Percentiles rank a stretch among this genome's conserved stretches.
These are phyloP conservation scores for Andrena praecox DNA, from an alignment of 2,888 invertebrate species.

Conservation along the genomic window DNA sequence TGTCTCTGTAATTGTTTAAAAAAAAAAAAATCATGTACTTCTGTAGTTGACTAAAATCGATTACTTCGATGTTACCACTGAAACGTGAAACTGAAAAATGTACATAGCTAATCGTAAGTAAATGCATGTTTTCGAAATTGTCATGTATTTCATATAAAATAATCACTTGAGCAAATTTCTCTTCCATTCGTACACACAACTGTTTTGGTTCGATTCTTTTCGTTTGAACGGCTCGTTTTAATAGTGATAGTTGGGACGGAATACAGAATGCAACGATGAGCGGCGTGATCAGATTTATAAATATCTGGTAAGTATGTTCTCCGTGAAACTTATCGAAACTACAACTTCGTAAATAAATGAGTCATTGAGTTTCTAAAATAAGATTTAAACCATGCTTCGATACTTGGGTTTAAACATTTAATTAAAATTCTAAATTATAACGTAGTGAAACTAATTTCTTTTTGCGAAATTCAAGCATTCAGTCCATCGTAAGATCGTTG, in stretches of 20 bases:
- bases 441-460: background rate
- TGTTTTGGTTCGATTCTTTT: slow-evolving; percentile 26
- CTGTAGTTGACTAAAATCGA: slow-evolving; percentile 32
- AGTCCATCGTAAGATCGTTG: background rate
- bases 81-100: slow-evolving; percentile 46
- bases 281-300: background rate
- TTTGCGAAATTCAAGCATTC: background rate
- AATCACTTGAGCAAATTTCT: slow-evolving; percentile 51
- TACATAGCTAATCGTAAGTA: slow-evolving; percentile 57
- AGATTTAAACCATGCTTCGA: background rate
- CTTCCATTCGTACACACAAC: slow-evolving; percentile 29
- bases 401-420: background rate
- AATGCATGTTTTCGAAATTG: slow-evolving; percentile 51
- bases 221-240: background rate
- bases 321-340: background rate
- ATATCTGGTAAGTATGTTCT: slow-evolving; percentile 29
- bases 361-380: background rate
- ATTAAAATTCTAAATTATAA: background rate
- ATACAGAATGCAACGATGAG: background rate
- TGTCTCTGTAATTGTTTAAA: slow-evolving; percentile 10
- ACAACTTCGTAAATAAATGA: background rate
- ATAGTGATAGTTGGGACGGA: background rate
- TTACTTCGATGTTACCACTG: slow-evolving; percentile 37
- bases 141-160: slow-evolving; percentile 56
- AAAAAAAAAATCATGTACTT: slow-evolving; percentile 28